phyloP scores from a whole-genome alignment of 1,140 invertebrate species.

The Gyrodactylus bullatarudis region DNA sequence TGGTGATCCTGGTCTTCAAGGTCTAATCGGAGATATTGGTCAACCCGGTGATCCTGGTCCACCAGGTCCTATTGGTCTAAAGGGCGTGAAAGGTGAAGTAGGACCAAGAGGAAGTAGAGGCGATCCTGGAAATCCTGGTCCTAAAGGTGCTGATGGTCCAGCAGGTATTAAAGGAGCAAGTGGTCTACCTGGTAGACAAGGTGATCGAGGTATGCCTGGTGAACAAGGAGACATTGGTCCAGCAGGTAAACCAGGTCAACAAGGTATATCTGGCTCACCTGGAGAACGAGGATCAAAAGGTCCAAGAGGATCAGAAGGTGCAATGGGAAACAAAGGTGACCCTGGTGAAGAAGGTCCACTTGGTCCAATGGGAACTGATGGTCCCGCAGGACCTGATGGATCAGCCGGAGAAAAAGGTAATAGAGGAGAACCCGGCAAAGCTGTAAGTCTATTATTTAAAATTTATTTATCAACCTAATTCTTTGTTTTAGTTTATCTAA shows the following conservation, averaged over 20 bases:
- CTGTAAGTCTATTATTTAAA: background rate
- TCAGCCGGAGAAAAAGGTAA: conserved; percentile 6
- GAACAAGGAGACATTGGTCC: conserved; percentile 6
- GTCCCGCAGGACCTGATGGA: background rate
- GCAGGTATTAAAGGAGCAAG: background rate
- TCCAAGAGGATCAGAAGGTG: conserved; percentile 5
- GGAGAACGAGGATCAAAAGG: background rate
- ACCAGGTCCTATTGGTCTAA: conserved; percentile 4
- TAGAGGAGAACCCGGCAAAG: background rate
- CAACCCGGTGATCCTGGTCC: conserved; percentile 6
- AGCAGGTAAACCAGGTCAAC: background rate
- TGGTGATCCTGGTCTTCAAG: conserved; percentile 6
- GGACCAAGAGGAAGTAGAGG: conserved; percentile 2
- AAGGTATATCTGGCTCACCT: background rate
- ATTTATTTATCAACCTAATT: background rate
- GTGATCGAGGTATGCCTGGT: conserved; percentile 6
- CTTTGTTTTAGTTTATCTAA: too few species aligned
- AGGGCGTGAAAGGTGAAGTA: conserved; percentile 2
- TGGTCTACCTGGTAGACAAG: conserved; percentile 1
- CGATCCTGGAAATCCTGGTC: conserved; percentile 5
- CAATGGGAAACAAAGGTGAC: background rate
- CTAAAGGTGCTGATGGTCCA: background rate
- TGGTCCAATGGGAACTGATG: background rate
- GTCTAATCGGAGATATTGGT: conserved; percentile 2
- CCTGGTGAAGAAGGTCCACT: conserved; percentile 5